Evolutionary conservation across 2,888 invertebrate genomes (phyloP).

Genomic region (Camptogramma bilineatum): DNA sequence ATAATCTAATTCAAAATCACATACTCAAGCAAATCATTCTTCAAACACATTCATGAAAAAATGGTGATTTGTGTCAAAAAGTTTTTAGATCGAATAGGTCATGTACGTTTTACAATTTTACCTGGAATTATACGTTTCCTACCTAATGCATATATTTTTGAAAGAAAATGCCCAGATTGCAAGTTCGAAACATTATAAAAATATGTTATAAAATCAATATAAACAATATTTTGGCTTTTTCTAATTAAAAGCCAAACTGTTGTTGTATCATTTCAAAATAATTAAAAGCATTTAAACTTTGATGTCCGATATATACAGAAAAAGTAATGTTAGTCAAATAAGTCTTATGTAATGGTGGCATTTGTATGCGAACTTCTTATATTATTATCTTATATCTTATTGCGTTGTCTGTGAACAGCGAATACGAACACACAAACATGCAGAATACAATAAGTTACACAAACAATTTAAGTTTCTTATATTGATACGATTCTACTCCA

Average conservation of each 20-base stretch:
- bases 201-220: too few species aligned
- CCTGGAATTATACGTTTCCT: too few species aligned
- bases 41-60: not conserved
- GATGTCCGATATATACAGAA: not conserved
- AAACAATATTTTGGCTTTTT: too few species aligned
- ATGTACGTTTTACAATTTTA: not conserved
- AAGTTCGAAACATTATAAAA: too few species aligned
- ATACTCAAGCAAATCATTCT: not conserved
- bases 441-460: not conserved
- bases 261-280: not conserved
- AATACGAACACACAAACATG: not conserved
- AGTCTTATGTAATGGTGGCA: constrained; percentile 7
- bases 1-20: constrained; percentile 11
- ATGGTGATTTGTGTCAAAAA: not conserved
- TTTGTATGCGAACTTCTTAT: not conserved
- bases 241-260: too few species aligned
- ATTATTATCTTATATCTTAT: too few species aligned
- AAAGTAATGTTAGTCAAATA: not conserved
- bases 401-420: not conserved
- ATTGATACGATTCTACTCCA: not conserved
- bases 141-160: too few species aligned
- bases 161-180: too few species aligned
- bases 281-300: not conserved
- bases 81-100: not conserved
- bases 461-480: not conserved